Conservation (phyloP, 1,140 invertebrate genomes). For the Drosophila kohkoa region DNA sequence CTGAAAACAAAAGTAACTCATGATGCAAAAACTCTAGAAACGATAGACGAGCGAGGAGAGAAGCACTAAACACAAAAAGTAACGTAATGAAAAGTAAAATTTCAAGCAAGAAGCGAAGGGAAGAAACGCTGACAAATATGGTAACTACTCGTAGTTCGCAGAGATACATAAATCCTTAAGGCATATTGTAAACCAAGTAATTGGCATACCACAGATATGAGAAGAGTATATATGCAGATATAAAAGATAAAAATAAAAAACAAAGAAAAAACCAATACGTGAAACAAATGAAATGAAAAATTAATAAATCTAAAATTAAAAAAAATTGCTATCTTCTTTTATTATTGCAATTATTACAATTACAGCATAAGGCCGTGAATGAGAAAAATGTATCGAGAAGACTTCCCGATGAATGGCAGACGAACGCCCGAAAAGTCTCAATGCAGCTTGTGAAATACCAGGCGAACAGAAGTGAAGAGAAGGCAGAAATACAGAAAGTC, state of each 20-base stretch:
- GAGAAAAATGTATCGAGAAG: too few relatives aligned
- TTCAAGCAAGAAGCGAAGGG: background rate
- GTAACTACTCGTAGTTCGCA: constrained; percentile 15
- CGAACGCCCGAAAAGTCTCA: too few relatives aligned
- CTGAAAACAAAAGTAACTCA: background rate
- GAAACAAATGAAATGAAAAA: constrained; percentile 46
- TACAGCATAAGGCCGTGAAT: too few relatives aligned
- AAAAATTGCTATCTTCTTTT: background rate
- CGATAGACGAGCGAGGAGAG: background rate
- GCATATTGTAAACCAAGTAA: constrained; percentile 31
- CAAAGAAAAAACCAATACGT: constrained; percentile 18
- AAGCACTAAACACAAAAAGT: background rate
- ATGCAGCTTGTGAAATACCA: too few relatives aligned
- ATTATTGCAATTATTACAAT: background rate
- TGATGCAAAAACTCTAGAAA: constrained; percentile 8
- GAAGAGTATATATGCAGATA: constrained; percentile 19
- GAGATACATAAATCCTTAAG: constrained; percentile 24
- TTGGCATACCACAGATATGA: constrained; percentile 28
- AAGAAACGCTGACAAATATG: background rate
- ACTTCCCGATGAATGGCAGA: too few relatives aligned
- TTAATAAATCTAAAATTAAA: constrained; percentile 52
- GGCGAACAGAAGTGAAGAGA: too few relatives aligned
- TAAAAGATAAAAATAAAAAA: constrained; percentile 23
- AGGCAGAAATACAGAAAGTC: too few relatives aligned
- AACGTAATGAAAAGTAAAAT: constrained; percentile 1